Conservation (phyloP, 2,888 invertebrate species). For the Trichopoda pennipes region DNA sequence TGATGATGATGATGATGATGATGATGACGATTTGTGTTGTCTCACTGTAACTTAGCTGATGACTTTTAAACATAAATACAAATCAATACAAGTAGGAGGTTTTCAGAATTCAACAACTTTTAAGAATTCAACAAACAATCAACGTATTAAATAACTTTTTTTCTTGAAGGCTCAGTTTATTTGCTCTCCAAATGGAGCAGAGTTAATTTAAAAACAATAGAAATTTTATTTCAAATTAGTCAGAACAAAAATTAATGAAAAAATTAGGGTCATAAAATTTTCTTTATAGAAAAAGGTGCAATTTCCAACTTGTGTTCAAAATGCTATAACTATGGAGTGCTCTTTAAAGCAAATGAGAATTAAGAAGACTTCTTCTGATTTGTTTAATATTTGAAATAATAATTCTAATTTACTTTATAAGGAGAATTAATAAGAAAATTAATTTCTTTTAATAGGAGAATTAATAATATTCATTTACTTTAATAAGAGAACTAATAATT, state of each 20-base stretch:
- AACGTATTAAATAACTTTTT: conserved; percentile 2
- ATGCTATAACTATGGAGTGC: too few relatives aligned
- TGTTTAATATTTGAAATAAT: too few relatives aligned
- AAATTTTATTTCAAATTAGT: neutral
- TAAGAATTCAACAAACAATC: conserved; percentile 5
- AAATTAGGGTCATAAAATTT: too few relatives aligned
- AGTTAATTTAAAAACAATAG: neutral
- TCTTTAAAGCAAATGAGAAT: too few relatives aligned
- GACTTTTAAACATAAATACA: conserved; percentile 21
- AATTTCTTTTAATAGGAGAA: too few relatives aligned
- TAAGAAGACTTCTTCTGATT: too few relatives aligned
- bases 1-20: conserved; percentile 21
- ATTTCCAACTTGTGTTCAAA: too few relatives aligned
- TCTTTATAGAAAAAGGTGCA: too few relatives aligned
- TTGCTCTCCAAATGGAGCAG: conserved; percentile 3
- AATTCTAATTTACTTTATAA: too few relatives aligned
- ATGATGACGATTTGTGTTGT: conserved; percentile 16
- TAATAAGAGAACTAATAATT: too few relatives aligned
- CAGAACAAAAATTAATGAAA: neutral
- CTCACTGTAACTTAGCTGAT: conserved; percentile 5
- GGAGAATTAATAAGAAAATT: too few relatives aligned
- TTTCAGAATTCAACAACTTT: conserved; percentile 21
- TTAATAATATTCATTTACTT: too few relatives aligned
- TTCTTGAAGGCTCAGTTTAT: neutral
- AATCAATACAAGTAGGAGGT: conserved; percentile 30